These are phyloP conservation scores for Isurus oxyrinchus DNA, from an alignment of 2,113 vertebrate genomes.

Conservation along the genomic window DNA sequence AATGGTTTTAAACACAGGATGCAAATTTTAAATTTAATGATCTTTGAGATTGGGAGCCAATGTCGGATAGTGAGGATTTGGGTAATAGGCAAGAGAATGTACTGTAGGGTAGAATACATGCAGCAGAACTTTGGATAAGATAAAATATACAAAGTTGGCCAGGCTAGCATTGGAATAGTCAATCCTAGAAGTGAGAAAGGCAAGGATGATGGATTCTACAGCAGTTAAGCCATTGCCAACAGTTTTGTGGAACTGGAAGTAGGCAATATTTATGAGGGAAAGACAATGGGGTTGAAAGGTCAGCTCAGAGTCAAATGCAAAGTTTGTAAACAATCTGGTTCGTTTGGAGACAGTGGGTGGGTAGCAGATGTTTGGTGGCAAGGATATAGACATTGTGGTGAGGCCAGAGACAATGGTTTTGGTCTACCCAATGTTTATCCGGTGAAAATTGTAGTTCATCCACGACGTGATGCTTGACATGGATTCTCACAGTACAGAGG, in stretches of 20 bases:
- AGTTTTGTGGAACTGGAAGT: background rate
- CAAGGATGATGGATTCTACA: background rate
- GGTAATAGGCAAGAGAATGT: background rate
- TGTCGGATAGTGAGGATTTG: background rate
- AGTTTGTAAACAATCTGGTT: background rate
- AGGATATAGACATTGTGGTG: background rate
- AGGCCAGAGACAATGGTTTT: background rate
- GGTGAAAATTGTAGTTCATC: background rate
- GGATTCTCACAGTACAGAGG: background rate
- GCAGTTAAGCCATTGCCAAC: background rate
- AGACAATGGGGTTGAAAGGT: background rate
- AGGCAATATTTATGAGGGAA: background rate
- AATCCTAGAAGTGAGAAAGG: background rate
- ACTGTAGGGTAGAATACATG: background rate
- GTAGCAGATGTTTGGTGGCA: background rate
- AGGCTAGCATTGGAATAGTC: too few species aligned
- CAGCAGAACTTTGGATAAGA: background rate
- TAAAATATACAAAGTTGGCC: background rate
- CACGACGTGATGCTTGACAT: background rate
- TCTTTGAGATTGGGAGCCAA: background rate
- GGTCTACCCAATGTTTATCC: background rate
- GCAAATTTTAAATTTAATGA: background rate
- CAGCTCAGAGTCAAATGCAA: background rate
- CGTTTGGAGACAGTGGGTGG: background rate
- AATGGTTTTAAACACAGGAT: background rate